phyloP scores from a whole-genome alignment of 2,888 invertebrate species.

The Smittia aterrima region DNA sequence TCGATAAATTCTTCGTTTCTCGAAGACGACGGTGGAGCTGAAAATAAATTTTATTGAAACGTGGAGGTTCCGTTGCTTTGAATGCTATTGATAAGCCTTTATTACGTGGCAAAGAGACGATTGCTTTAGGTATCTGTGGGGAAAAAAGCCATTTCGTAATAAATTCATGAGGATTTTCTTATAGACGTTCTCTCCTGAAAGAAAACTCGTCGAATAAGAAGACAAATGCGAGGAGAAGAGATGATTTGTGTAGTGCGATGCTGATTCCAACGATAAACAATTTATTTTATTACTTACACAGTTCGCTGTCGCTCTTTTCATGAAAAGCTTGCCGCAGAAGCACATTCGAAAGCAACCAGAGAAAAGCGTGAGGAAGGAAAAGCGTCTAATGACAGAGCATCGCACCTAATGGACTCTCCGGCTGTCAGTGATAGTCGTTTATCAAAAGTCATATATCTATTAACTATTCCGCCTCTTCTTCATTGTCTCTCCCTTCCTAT shows the following conservation, averaged over 20 bases:
- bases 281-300: slow-evolving; percentile 24
- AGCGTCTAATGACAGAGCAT: background rate
- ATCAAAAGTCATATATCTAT: slow-evolving; percentile 20
- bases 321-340: background rate
- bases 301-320: background rate
- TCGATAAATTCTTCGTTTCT: too few relatives aligned
- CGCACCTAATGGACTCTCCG: background rate
- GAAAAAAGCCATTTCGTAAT: too few relatives aligned
- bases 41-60: too few relatives aligned
- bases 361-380: background rate
- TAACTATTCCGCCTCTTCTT: background rate
- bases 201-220: too few relatives aligned
- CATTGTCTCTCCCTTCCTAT: background rate
- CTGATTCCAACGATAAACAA: slow-evolving; percentile 31
- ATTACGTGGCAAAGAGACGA: background rate
- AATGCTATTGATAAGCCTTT: background rate
- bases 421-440: slow-evolving; percentile 33
- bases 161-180: too few relatives aligned
- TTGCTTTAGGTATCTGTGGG: too few relatives aligned
- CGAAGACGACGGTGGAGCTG: too few relatives aligned
- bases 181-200: too few relatives aligned
- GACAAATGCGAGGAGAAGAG: too few relatives aligned
- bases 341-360: background rate
- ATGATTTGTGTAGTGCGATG: slow-evolving; percentile 29
- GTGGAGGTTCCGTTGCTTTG: background rate